Percentiles rank a stretch among this genome's conserved stretches.
phyloP scores from a whole-genome alignment of 2,888 invertebrate genomes.

The Chaetoderma sp. region DNA sequence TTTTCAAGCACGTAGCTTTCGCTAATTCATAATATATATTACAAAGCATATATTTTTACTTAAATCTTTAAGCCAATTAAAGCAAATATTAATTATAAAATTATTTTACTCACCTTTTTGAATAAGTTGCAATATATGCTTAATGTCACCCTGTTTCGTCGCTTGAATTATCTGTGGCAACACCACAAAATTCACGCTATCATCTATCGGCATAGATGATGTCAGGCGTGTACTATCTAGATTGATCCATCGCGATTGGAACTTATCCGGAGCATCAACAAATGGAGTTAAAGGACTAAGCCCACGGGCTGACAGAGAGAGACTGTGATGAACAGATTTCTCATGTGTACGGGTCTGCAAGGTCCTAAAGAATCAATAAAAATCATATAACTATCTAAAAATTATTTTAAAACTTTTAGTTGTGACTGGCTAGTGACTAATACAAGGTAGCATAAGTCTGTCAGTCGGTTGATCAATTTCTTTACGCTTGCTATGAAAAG shows the following conservation, averaged over 20 bases:
- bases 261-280: conserved; percentile 66
- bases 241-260: conserved; percentile 65
- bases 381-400: no score
- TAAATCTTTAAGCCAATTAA: no score
- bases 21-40: no score
- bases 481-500: no score
- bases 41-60: no score
- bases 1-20: no score
- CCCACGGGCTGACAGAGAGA: conserved; percentile 61
- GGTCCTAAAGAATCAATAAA: no score
- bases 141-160: conserved; percentile 56
- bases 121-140: conserved; percentile 53
- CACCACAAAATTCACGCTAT: conserved; percentile 48
- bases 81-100: no score
- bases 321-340: conserved; percentile 47
- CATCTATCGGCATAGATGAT: conserved; percentile 46
- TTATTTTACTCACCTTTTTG: conserved; percentile 54
- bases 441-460: no score
- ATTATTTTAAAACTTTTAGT: no score
- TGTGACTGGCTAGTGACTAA: no score
- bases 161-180: conserved; percentile 60
- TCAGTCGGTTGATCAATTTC: no score
- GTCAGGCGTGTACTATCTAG: conserved; percentile 56
- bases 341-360: conserved; percentile 53
- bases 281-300: conserved; percentile 69